Evolutionary conservation across 2,888 invertebrate genomes (phyloP).

Genomic region (Tiphia femorata): DNA sequence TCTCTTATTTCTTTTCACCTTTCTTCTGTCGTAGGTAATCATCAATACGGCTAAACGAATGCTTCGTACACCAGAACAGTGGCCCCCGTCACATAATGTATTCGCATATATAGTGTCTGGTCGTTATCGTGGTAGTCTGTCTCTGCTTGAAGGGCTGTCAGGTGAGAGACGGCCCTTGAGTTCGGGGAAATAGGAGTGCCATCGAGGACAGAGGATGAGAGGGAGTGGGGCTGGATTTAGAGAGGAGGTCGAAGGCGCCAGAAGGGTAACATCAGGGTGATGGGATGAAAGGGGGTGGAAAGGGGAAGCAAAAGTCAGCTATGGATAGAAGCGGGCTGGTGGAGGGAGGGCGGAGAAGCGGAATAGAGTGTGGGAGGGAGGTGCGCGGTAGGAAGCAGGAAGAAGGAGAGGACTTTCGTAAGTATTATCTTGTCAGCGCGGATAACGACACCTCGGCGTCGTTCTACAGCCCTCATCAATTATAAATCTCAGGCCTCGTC

Average conservation of each 20-base stretch:
- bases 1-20: no score
- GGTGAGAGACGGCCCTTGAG: slow-evolving; percentile 50
- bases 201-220: slow-evolving; percentile 43
- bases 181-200: slow-evolving; percentile 54
- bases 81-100: slow-evolving; percentile 39
- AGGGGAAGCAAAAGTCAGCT: no score
- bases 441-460: slow-evolving; percentile 64
- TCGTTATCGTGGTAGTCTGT: slow-evolving; percentile 53
- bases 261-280: no score
- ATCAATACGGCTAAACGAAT: slow-evolving; percentile 12
- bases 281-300: slow-evolving; percentile 27
- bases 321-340: not conserved
- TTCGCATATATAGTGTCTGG: slow-evolving; percentile 40
- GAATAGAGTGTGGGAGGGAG: slow-evolving; percentile 32
- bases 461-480: slow-evolving; percentile 63
- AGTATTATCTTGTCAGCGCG: slow-evolving; percentile 64
- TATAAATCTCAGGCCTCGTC: slow-evolving; percentile 61
- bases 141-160: slow-evolving; percentile 51
- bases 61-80: slow-evolving; percentile 28
- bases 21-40: no score
- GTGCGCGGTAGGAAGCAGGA: slow-evolving; percentile 1
- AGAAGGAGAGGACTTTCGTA: slow-evolving; percentile 43
- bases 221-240: no score
- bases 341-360: not conserved
- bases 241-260: no score